A percentile compares a stretch with the other conserved stretches of the same genome.
Conservation (phyloP, 2,113 vertebrate genomes). For the Phrynocephalus versicolor region DNA sequence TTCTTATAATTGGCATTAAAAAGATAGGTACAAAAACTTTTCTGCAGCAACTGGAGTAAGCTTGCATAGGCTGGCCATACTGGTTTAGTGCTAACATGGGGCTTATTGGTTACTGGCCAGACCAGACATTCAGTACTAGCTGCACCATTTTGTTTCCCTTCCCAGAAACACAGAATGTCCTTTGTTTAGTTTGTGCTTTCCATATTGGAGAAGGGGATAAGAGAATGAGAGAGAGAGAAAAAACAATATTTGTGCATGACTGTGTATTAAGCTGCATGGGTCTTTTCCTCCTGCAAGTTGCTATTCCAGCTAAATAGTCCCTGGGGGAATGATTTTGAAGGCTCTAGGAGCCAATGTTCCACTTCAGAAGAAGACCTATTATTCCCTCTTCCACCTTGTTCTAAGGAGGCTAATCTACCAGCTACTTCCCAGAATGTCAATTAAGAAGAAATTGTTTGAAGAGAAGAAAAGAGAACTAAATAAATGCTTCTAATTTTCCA, state of each 20-base stretch:
- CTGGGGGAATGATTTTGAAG: background rate
- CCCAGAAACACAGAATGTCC: background rate
- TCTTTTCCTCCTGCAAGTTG: background rate
- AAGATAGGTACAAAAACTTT: no score
- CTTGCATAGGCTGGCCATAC: no score
- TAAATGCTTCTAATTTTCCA: conserved; percentile 3
- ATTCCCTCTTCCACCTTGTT: background rate
- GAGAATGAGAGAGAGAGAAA: no score
- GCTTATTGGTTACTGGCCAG: no score
- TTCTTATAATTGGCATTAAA: no score
- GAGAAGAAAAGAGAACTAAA: background rate
- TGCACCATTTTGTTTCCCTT: background rate
- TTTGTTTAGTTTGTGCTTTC: background rate
- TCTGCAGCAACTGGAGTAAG: no score
- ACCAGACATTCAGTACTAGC: background rate
- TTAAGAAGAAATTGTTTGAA: conserved; percentile 2
- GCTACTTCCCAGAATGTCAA: conserved; percentile 4
- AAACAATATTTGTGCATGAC: background rate
- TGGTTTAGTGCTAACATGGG: no score
- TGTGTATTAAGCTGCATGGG: background rate
- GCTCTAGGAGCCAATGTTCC: background rate
- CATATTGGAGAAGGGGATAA: no score
- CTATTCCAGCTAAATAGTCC: background rate
- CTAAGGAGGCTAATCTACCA: conserved; percentile 9
- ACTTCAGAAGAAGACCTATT: conserved; percentile 3